Conservation (phyloP, 2,888 invertebrate genomes). For the Capitulum mitella region DNA sequence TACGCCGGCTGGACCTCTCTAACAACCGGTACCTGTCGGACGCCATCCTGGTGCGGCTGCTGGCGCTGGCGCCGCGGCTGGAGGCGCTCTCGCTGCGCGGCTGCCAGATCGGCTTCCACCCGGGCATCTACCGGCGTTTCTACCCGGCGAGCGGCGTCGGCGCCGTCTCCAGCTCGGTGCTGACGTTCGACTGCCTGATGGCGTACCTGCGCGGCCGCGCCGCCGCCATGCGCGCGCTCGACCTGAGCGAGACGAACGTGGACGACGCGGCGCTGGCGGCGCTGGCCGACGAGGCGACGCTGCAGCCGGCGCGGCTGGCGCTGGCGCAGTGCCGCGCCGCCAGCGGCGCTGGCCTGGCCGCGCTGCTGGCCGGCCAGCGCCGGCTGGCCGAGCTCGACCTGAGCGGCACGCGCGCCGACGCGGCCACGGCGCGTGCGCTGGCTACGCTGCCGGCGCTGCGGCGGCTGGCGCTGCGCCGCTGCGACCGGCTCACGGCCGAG, state of each 20-base stretch:
- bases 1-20: constrained; percentile 5
- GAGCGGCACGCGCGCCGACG: constrained; percentile 9
- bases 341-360: not conserved
- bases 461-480: constrained; percentile 12
- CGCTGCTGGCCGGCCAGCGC: not conserved
- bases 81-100: not conserved
- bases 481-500: constrained; percentile 1
- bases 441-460: not conserved
- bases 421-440: not conserved
- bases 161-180: constrained; percentile 7
- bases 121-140: not conserved
- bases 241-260: not conserved
- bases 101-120: constrained; percentile 13
- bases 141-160: constrained; percentile 2
- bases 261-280: not conserved
- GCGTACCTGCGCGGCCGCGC: not conserved
- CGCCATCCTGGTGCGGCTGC: constrained; percentile 6
- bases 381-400: not conserved
- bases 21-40: constrained; percentile 4
- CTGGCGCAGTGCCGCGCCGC: not conserved
- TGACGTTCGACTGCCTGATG: not conserved
- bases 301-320: not conserved
- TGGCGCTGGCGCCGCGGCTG: not conserved
- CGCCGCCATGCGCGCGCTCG: not conserved
- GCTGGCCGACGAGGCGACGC: not conserved